Base-by-base conservation (phyloP, 2,888 invertebrate genomes). In the Eucriotettix oculatus region DNA sequence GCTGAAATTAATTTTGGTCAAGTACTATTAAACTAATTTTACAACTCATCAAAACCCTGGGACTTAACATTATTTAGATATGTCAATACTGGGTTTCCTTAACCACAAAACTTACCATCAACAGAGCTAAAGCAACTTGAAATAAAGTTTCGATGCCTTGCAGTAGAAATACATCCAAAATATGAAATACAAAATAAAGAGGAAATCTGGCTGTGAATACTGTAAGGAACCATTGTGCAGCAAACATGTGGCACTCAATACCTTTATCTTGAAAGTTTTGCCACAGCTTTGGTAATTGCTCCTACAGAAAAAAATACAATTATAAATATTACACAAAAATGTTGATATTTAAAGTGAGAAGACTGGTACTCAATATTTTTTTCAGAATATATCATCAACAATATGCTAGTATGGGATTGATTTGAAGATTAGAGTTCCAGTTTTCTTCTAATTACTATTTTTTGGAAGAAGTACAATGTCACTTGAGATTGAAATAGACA, bases 201-300 rank as follows among this genome's bases (percentile, higher is more conserved):
- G 99, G 99, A 75, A 99, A 99, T 70, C 98, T 87, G 43, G 99
- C 98, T 1, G 99, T 99, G 77, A 95, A 99, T n/a, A 99, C 80
- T 0, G 99, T 99, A 59, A 99, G 84, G 79, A 99, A 98, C 99
- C 99, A 99, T 76, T 99, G 99, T 9, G 94, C 95, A 29, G 98
- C 98, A 73, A 93, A 99, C 97, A 97, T 98, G 76, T 99, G 98
- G 42, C 93, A 89, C 75, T 99, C 98, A 57, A 99, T 86, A 57
- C 86, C 86, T 79, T 86, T 82, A 75, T 85, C 86, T 67, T 79
- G 80, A 74, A 92, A 91, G 71, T 93, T 92, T 62, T 84, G 84
- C 70, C 86, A 85, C 60, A 93, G 73, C 63, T 90, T 87, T 1
- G 84, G 84, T 65, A 92, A 73, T 74, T 91, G 90, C 74, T 94